Conservation (phyloP, 1,140 invertebrate genomes). For the Argopecten irradians region DNA sequence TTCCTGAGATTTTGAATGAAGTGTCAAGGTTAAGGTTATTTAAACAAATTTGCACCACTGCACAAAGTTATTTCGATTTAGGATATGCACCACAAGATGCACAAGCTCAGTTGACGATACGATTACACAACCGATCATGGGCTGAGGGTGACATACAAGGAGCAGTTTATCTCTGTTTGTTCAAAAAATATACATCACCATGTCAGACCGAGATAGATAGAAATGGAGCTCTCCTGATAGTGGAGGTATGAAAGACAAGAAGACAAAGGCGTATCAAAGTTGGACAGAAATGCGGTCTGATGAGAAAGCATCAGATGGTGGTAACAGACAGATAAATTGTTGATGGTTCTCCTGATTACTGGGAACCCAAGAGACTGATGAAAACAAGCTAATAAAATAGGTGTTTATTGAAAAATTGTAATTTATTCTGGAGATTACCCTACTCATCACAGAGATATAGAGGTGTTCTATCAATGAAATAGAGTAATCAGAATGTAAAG, state of each 20-base stretch:
- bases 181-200: neutral
- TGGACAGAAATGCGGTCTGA: neutral
- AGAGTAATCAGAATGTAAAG: too few relatives aligned
- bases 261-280: neutral
- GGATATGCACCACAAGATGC: too few relatives aligned
- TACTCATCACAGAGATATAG: neutral
- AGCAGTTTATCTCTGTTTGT: neutral
- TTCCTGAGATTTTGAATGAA: too few relatives aligned
- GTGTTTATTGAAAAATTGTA: neutral
- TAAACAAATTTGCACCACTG: too few relatives aligned
- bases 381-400: neutral
- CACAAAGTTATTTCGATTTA: too few relatives aligned
- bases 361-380: neutral
- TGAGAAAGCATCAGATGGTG: conserved; percentile 21
- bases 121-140: neutral
- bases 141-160: neutral
- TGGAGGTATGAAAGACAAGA: conserved; percentile 4
- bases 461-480: neutral
- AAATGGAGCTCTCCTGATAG: conserved; percentile 4
- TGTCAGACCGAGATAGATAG: neutral
- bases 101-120: too few relatives aligned
- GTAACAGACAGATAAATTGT: neutral
- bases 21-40: too few relatives aligned
- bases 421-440: neutral
- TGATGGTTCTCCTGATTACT: neutral